A percentile compares a stretch with the other conserved stretches of the same genome.
phyloP scores from a whole-genome alignment of 2,888 invertebrate genomes.

The Sceliomorpha sp. region DNA sequence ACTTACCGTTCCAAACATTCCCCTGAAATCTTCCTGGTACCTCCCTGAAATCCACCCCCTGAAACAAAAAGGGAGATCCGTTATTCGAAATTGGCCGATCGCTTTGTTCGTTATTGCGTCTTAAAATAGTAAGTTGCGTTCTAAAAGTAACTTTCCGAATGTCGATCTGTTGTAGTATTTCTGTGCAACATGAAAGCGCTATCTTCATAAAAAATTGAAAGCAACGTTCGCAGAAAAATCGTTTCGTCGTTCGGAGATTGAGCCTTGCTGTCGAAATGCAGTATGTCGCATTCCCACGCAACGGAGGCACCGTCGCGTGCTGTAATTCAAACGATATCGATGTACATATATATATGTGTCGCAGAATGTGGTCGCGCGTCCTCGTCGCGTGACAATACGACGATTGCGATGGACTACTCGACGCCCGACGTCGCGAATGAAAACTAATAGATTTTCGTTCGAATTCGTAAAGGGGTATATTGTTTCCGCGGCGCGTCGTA shows the following conservation, averaged over 20 bases:
- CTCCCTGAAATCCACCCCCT: too few species aligned
- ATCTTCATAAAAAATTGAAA: background rate
- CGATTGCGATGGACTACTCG: background rate
- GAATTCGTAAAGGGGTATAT: too few species aligned
- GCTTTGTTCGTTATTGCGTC: too few species aligned
- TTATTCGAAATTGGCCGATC: too few species aligned
- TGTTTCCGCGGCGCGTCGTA: too few species aligned
- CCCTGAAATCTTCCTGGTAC: too few species aligned
- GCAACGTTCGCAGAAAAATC: background rate
- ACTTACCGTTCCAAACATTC: too few species aligned
- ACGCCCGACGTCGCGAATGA: slow-evolving; percentile 9
- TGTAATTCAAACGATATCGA: slow-evolving; percentile 15
- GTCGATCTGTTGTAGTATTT: too few species aligned
- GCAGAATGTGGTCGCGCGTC: slow-evolving; percentile 7
- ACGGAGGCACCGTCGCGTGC: slow-evolving; percentile 19
- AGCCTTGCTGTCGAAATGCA: slow-evolving; percentile 14
- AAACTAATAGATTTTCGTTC: slow-evolving; percentile 13
- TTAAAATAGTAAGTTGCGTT: too few species aligned
- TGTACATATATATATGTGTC: background rate
- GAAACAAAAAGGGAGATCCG: too few species aligned
- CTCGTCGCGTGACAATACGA: slow-evolving; percentile 8
- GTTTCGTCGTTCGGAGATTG: background rate
- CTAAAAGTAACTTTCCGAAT: too few species aligned
- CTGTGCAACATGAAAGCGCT: too few species aligned
- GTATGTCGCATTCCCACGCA: slow-evolving; percentile 15